These are phyloP conservation scores for Gonioctena quinquepunctata DNA, from an alignment of 1,140 invertebrate species.

Conservation along the genomic window DNA sequence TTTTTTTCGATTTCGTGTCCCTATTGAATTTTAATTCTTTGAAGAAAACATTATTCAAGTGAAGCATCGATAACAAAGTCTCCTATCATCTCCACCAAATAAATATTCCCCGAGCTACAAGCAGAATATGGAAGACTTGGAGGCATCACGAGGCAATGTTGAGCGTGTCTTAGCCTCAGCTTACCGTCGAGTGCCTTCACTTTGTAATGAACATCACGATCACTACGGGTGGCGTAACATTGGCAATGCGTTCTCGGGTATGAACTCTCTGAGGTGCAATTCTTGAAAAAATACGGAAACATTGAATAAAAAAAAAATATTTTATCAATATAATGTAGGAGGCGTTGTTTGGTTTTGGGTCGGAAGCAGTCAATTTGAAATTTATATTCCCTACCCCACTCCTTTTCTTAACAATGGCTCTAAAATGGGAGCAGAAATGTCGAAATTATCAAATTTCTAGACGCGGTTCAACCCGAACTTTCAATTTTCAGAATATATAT, in stretches of 20 bases:
- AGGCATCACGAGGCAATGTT: slow-evolving; percentile 38
- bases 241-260: background rate
- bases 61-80: background rate
- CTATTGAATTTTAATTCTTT: too few species aligned
- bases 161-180: slow-evolving; percentile 37
- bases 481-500: too few species aligned
- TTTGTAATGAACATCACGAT: slow-evolving; percentile 40
- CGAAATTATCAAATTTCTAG: too few species aligned
- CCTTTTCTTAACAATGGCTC: too few species aligned
- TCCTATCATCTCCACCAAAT: background rate
- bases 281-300: background rate
- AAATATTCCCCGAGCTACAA: background rate
- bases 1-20: too few species aligned
- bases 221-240: slow-evolving; percentile 36
- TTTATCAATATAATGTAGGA: background rate
- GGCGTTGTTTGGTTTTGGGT: background rate
- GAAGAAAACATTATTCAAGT: too few species aligned
- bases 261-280: background rate
- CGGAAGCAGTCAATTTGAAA: background rate
- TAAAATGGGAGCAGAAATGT: too few species aligned
- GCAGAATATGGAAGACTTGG: slow-evolving; percentile 5
- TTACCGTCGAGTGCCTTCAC: slow-evolving; percentile 13
- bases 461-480: too few species aligned
- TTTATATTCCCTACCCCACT: background rate
- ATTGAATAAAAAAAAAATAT: background rate